phyloP scores from a whole-genome alignment of 2,797 vertebrate species.

The Enteromius treurensis region DNA sequence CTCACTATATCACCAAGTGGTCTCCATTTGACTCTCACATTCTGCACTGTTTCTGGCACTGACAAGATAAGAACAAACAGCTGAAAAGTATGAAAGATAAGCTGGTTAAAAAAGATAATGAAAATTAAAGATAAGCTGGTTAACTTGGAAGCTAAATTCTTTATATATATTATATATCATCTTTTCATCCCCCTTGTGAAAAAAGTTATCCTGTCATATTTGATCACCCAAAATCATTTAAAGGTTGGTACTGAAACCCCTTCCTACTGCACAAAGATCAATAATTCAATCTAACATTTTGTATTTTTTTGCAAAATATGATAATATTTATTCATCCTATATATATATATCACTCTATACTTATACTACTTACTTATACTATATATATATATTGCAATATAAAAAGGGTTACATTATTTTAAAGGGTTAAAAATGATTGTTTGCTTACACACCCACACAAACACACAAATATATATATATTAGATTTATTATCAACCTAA shows the following conservation, averaged over 20 bases:
- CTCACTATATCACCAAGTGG: conserved; percentile 36
- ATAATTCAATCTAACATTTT: background rate
- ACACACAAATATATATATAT: too few species aligned
- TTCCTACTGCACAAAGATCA: background rate
- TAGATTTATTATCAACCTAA: background rate
- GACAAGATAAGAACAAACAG: background rate
- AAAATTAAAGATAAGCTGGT: background rate
- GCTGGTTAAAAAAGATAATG: too few species aligned
- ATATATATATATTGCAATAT: too few species aligned
- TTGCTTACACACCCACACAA: background rate
- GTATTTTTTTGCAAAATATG: background rate
- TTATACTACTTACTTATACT: too few species aligned
- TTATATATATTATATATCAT: background rate
- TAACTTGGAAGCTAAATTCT: too few species aligned
- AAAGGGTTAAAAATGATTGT: background rate
- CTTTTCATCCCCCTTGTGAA: background rate
- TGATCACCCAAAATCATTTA: background rate
- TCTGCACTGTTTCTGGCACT: background rate
- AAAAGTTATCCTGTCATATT: background rate
- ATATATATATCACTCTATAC: too few species aligned
- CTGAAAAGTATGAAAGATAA: too few species aligned
- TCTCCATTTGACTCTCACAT: conserved; percentile 35
- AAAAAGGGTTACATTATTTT: too few species aligned
- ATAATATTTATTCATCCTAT: background rate
- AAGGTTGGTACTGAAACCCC: background rate